Base-by-base conservation (phyloP, 2,888 invertebrate species). In the Cheiracanthium punctorium region DNA sequence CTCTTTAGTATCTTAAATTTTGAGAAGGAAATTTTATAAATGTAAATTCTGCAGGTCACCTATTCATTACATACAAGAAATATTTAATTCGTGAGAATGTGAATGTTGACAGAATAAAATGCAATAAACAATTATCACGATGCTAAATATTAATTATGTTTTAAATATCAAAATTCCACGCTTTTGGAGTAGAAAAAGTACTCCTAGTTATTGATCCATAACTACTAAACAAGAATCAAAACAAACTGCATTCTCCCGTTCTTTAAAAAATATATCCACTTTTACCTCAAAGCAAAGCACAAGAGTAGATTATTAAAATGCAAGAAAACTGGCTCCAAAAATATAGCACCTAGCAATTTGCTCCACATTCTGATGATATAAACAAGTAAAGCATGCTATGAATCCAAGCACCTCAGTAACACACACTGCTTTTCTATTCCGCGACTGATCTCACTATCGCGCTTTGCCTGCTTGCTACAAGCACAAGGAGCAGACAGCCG, bases 321-420 rank as follows among this genome's bases (percentile, higher is more conserved):
- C 43, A 24, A 5, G 24, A 69, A 48, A 33, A 33, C n/a, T 29
- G 28, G 69, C 20, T 24, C 30, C 52, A 30, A 12, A 75, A 24
- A 37, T 69, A 48, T 33, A 69, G 73, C 17, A 72, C 77, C 64
- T 65, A 65, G 52, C 73, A 41, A 58, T 74, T 64, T 30, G 37
- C 10, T 30, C 43, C 82, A 43, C 29, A 77, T 71, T 69, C 69
- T 52, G 29, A 33, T 48, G 52, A 74, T 72, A 41, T 64, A 24
- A 73, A 73, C 73, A 79, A 73, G 79, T 84, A 48, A 84, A 84
- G 84, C 79, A 69, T 73, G 79, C 79, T 79, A 69, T 74, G 4
- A 24, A 74, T 79, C 72, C 48, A 28, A 52, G 72, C 58, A 82
- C 69, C 75, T 37, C 24, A 58, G 37, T 29, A 33, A 17, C 64